Conservation (phyloP, 2,113 vertebrate species). For the Neoarius graeffei region DNA sequence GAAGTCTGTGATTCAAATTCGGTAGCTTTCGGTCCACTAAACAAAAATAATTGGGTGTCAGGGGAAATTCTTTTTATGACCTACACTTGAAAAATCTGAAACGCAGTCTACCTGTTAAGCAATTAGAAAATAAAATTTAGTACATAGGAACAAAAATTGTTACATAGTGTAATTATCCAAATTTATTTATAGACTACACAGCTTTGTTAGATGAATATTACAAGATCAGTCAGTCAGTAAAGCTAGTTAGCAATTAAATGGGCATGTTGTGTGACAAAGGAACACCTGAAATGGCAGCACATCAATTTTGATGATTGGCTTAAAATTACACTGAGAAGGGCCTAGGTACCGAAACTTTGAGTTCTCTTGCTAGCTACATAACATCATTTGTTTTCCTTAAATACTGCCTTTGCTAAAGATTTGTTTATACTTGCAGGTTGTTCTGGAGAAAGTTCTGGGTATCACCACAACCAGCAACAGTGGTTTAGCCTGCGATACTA, state of each 20-base stretch:
- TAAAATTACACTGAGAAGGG: not conserved
- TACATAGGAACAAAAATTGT: too few relatives aligned
- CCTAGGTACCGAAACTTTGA: not conserved
- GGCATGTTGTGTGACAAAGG: not conserved
- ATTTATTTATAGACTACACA: not conserved
- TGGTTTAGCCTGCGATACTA: conserved; percentile 80
- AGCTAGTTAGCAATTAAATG: not conserved
- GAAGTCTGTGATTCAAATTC: too few relatives aligned
- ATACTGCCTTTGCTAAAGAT: not conserved
- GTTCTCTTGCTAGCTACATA: not conserved
- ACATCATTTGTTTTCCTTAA: not conserved
- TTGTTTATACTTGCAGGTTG: conserved; percentile 70
- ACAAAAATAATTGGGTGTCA: too few relatives aligned
- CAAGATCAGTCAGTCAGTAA: not conserved
- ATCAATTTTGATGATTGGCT: not conserved
- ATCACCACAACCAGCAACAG: conserved; percentile 79
- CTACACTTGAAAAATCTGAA: too few relatives aligned
- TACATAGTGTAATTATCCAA: not conserved
- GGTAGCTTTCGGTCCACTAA: too few relatives aligned
- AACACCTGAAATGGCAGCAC: not conserved
- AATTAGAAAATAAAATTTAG: too few relatives aligned
- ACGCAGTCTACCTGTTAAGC: too few relatives aligned
- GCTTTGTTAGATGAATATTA: not conserved
- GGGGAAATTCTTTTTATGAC: too few relatives aligned
- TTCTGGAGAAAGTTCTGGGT: conserved; percentile 83